Percentiles rank a stretch among this genome's conserved stretches.
Evolutionary conservation across 2,113 vertebrate species (phyloP).

Genomic region (Talpa occidentalis): DNA sequence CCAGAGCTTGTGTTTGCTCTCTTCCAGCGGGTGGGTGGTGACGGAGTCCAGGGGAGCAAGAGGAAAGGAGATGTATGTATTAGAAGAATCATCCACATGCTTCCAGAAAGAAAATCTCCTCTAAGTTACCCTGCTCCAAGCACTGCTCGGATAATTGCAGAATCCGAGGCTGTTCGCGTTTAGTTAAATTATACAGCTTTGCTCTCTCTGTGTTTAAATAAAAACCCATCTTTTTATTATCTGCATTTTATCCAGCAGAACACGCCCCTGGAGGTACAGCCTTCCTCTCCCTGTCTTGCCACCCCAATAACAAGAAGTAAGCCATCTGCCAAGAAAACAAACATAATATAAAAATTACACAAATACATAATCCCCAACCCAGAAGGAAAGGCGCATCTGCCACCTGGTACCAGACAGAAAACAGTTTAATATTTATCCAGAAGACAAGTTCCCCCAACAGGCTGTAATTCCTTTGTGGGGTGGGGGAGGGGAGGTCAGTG

Average conservation of each 20-base stretch:
- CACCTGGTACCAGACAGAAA: conserved; percentile 63
- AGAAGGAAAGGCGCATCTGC: conserved; percentile 67
- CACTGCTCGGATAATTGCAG: conserved; percentile 58
- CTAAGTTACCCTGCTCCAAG: not conserved
- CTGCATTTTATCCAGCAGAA: conserved; percentile 63
- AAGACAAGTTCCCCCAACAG: not conserved
- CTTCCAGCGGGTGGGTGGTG: not conserved
- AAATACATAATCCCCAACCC: conserved; percentile 64
- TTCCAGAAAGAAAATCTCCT: conserved; percentile 27
- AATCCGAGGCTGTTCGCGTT: conserved; percentile 1
- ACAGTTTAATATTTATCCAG: conserved; percentile 59
- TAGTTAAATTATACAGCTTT: conserved; percentile 69
- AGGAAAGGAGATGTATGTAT: not conserved
- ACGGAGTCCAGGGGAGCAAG: not conserved
- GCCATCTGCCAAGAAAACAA: conserved; percentile 75
- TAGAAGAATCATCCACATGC: not conserved
- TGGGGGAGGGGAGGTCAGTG: not conserved
- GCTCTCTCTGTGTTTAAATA: not conserved
- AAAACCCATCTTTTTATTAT: conserved; percentile 18
- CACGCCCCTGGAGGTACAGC: conserved; percentile 25
- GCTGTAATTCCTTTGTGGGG: not conserved
- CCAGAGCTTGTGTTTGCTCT: not conserved
- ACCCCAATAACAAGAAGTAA: conserved; percentile 65
- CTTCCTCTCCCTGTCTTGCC: not conserved
- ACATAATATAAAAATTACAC: conserved; percentile 73